Conservation (phyloP, 2,797 vertebrate species). For the Xerus rutilus region DNA sequence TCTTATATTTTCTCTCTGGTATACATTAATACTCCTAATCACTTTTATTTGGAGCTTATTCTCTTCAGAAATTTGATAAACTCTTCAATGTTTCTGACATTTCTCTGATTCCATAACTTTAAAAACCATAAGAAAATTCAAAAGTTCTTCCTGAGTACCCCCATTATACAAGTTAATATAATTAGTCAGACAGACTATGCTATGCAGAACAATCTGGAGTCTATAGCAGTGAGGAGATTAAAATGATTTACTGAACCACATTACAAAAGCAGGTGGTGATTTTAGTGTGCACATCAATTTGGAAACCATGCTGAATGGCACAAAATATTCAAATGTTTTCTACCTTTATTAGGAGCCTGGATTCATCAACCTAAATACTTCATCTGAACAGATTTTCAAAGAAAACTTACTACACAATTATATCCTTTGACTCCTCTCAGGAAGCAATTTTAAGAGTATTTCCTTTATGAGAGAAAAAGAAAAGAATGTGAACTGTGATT, state of each 20-base stretch:
- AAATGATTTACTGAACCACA: not conserved
- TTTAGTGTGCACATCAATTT: not conserved
- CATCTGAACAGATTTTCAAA: conserved; percentile 33
- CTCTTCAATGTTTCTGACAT: not conserved
- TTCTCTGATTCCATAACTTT: not conserved
- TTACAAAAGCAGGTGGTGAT: conserved; percentile 10
- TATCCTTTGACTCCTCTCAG: not conserved
- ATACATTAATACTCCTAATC: not conserved
- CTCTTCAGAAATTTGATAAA: not conserved
- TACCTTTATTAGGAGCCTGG: not conserved
- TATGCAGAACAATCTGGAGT: not conserved
- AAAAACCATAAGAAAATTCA: not conserved
- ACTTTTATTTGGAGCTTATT: not conserved
- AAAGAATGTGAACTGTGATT: not conserved
- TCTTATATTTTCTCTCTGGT: not conserved
- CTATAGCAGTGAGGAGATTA: not conserved
- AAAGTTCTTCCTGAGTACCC: not conserved
- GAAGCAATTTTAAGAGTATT: conserved; percentile 9
- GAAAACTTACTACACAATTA: not conserved
- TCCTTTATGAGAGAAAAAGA: not conserved
- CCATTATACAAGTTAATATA: not conserved
- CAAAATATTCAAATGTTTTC: conserved; percentile 1
- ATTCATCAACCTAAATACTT: not conserved
- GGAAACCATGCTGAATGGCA: not conserved
- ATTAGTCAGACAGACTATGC: not conserved